Base-by-base conservation (phyloP, 1,140 invertebrate genomes). In the Pseudomyrmex pallidus region DNA sequence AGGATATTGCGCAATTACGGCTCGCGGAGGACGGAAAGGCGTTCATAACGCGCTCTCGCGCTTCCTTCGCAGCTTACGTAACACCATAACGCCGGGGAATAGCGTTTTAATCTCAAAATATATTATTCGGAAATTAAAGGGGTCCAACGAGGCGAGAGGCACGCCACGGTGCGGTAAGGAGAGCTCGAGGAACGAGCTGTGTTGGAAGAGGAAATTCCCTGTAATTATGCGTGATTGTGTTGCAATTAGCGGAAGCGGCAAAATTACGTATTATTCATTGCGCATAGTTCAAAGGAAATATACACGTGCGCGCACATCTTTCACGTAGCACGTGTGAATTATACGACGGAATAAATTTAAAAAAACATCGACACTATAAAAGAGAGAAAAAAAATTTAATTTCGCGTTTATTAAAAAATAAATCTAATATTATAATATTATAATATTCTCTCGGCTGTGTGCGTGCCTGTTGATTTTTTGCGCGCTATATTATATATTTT, bases 1-100 rank as follows among this genome's bases (percentile, higher is more conserved):
- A 70, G 84, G 59, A 87, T 87, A 87, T 87, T 87, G 72, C 72
- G 72, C 84, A 83, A 87, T 87, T 86, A 87, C 59, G 78, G 59
- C 64, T 66, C 66, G 22, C 59, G 13, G 72, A 73, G 61, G 48
- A 84, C 74, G 77, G 68, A 83, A 35, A 78, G 48, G 73, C 84
- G 74, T 44, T 82, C 63, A 76, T 87, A 87, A 84, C 82, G 72
- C 74, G 44, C 73, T 86, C 63, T 63, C 70, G 73, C 73, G 83
- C 52, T 87, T 89, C 84, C 84, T 67, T 22, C 35, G 54, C 20
- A 56, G 57, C 57, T 56, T 56, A 76, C 50, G 46, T 52, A 63
- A 54, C 59, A 15, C 78, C 66, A 17, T 73, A 87, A 87, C 74
- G 48, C 46, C 59, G 13, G 61, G 35, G 84, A 72, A 83, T 87